phyloP scores from a whole-genome alignment of 2,797 vertebrate species.

The Bucorvus abyssinicus region DNA sequence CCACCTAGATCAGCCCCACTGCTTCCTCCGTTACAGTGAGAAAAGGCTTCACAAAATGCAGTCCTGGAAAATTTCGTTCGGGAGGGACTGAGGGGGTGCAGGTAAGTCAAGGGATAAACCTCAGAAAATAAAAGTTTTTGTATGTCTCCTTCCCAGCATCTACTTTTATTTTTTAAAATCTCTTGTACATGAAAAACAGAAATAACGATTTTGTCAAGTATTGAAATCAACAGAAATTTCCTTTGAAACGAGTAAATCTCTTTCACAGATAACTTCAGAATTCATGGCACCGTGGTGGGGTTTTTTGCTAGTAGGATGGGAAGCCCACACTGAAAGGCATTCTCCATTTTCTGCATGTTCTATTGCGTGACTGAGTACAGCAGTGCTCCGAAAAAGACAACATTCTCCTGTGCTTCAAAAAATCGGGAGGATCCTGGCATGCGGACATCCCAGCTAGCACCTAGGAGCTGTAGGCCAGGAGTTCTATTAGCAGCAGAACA shows the following conservation, averaged over 20 bases:
- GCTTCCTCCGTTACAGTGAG: accelerated
- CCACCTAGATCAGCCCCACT: neutral
- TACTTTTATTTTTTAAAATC: neutral
- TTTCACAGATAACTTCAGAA: neutral
- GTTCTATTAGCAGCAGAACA: neutral
- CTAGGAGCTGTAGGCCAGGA: accelerated
- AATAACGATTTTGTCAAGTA: neutral
- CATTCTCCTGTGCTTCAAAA: neutral
- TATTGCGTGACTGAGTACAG: accelerated
- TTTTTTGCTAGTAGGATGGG: neutral
- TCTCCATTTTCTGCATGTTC: neutral
- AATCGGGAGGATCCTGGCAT: accelerated
- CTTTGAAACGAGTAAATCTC: neutral
- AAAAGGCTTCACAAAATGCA: neutral
- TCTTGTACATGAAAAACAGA: neutral
- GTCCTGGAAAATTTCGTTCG: neutral
- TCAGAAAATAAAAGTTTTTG: neutral
- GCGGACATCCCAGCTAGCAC: neutral
- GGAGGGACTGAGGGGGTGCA: neutral
- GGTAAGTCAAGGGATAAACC: neutral
- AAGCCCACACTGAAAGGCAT: neutral
- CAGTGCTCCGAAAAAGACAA: neutral
- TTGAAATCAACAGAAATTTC: neutral
- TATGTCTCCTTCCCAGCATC: neutral
- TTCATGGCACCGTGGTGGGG: neutral